Percentiles rank a stretch among this genome's conserved stretches.
phyloP scores from a whole-genome alignment of 2,113 vertebrate genomes.

The Calypte anna region DNA sequence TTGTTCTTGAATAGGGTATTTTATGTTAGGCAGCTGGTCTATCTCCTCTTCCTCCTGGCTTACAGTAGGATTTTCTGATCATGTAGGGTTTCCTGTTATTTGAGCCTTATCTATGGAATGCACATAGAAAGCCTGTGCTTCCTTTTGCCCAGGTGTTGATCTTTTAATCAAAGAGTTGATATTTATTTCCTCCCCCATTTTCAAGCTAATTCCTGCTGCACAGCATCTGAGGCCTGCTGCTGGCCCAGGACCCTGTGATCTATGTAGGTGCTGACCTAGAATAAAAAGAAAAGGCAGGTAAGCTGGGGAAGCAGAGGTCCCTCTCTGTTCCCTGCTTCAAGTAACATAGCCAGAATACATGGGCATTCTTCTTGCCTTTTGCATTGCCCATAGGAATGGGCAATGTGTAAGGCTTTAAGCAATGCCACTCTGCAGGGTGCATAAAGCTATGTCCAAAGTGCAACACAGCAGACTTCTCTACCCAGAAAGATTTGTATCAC shows the following conservation, averaged over 20 bases:
- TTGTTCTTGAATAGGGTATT: not conserved
- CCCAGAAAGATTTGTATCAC: not conserved
- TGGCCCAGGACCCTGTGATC: not conserved
- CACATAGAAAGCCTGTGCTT: not conserved
- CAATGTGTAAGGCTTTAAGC: not conserved
- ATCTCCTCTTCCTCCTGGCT: not conserved
- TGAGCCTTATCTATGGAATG: not conserved
- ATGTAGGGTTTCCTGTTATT: not conserved
- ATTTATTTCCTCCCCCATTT: fast-evolving
- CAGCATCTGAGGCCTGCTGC: not conserved
- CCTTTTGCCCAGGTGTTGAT: not conserved
- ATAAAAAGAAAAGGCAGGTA: not conserved
- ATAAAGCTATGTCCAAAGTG: not conserved
- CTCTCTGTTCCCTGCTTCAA: not conserved
- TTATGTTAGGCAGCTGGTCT: conserved; percentile 12
- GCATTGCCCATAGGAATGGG: not conserved
- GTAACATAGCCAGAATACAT: not conserved
- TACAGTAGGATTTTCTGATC: not conserved
- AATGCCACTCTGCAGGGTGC: not conserved
- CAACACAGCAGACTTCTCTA: not conserved
- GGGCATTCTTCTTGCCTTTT: not conserved
- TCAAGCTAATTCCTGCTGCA: not conserved
- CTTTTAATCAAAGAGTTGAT: not conserved
- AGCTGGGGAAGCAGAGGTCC: not conserved
- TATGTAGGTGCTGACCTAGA: not conserved